phyloP scores from a whole-genome alignment of 2,888 invertebrate species.

The Diarsia mendica region DNA sequence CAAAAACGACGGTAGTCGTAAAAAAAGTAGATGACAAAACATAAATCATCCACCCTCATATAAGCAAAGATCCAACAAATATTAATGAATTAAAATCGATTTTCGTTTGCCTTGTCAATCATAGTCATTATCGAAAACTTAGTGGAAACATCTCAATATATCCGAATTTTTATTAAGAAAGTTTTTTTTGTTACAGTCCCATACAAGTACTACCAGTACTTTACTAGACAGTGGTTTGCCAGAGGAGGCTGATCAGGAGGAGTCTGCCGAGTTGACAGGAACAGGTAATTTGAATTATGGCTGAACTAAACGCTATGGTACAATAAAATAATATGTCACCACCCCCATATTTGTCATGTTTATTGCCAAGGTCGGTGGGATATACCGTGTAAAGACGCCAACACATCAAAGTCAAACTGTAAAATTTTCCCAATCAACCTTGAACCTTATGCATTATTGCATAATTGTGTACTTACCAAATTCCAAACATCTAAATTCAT shows the following conservation, averaged over 20 bases:
- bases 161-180: not conserved
- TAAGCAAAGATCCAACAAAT: too few relatives aligned
- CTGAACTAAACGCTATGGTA: not conserved
- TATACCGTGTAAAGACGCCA: not conserved
- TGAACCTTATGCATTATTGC: too few relatives aligned
- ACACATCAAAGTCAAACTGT: too few relatives aligned
- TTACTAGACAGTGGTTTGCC: constrained; percentile 69
- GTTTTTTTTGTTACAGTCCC: constrained; percentile 76
- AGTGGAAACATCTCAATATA: not conserved
- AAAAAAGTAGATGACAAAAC: too few relatives aligned
- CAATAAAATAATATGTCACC: not conserved
- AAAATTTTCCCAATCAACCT: too few relatives aligned
- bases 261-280: constrained; percentile 92
- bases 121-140: not conserved
- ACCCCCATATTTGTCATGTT: not conserved
- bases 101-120: not conserved
- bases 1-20: too few relatives aligned
- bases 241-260: constrained; percentile 87
- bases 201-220: constrained; percentile 79
- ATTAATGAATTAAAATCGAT: not conserved
- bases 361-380: not conserved
- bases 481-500: not conserved
- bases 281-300: constrained; percentile 84
- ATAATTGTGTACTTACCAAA: too few relatives aligned
- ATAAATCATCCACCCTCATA: too few relatives aligned